Evolutionary conservation across 1,140 invertebrate genomes (phyloP).

Genomic region (Neodiprion fabricii): DNA sequence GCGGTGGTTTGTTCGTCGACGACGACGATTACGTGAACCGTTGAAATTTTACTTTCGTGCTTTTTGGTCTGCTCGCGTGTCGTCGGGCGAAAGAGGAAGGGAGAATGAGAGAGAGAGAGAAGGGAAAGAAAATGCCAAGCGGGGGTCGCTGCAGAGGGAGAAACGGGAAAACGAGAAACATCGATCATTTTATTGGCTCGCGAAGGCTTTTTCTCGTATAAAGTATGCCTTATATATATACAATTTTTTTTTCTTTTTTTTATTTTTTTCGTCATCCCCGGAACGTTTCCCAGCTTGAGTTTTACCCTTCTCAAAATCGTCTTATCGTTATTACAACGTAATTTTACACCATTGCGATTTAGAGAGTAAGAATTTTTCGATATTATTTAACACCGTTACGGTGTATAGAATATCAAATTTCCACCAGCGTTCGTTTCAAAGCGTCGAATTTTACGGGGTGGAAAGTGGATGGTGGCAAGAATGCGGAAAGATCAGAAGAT

Average conservation of each 20-base stretch:
- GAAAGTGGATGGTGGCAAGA: no score
- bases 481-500: no score
- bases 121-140: background rate
- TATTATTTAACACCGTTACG: no score
- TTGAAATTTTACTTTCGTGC: conserved; percentile 21
- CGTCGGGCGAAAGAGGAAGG: conserved; percentile 10
- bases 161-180: background rate
- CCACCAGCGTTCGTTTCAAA: no score
- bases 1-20: conserved; percentile 31
- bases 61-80: conserved; percentile 28
- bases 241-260: background rate
- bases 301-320: no score
- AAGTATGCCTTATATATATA: background rate
- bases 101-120: background rate
- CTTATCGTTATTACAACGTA: no score
- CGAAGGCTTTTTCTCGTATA: background rate
- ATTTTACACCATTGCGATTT: no score
- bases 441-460: no score
- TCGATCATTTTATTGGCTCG: background rate
- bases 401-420: no score
- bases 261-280: background rate
- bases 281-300: no score
- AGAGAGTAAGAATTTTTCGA: no score
- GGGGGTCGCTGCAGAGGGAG: no score
- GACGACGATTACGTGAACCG: background rate